Evolutionary conservation across 2,888 invertebrate species (phyloP).

Genomic region (Drosophila merina): DNA sequence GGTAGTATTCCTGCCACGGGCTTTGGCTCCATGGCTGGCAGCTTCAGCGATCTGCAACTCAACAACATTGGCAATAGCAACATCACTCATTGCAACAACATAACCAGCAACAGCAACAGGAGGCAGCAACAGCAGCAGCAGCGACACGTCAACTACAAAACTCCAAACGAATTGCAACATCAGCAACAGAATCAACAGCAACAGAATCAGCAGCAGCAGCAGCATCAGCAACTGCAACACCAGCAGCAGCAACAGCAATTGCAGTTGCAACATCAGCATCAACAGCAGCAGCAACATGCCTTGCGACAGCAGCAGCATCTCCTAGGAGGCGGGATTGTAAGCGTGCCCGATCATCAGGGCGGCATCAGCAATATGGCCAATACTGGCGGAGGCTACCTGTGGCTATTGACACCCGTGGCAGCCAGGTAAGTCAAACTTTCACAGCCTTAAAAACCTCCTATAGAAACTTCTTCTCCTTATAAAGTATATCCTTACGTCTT

Average conservation of each 20-base stretch:
- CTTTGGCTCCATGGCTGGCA: slow-evolving; percentile 39
- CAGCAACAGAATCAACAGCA: not conserved
- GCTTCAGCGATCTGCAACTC: slow-evolving; percentile 75
- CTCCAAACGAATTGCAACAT: not conserved
- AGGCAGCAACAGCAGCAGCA: slow-evolving; percentile 2
- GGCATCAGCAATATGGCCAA: slow-evolving; percentile 21
- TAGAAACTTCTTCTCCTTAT: too few species aligned
- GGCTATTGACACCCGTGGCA: slow-evolving; percentile 84
- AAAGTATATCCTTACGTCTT: too few species aligned
- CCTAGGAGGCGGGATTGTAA: not conserved
- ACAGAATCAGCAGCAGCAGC: slow-evolving; percentile 1
- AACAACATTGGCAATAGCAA: slow-evolving; percentile 56
- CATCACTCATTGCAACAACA: slow-evolving; percentile 5
- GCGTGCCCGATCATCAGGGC: slow-evolving; percentile 1
- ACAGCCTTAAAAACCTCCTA: too few species aligned
- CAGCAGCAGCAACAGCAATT: slow-evolving; percentile 1
- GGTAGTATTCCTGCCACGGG: slow-evolving; percentile 80
- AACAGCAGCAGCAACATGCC: slow-evolving; percentile 9
- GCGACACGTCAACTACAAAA: slow-evolving; percentile 15
- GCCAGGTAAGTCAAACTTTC: slow-evolving; percentile 80
- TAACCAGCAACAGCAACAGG: slow-evolving; percentile 2
- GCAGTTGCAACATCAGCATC: slow-evolving; percentile 7
- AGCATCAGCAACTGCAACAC: slow-evolving; percentile 28
- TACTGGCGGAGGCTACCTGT: slow-evolving; percentile 77
- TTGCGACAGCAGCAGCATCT: slow-evolving; percentile 22